Conservation (phyloP, 1,140 invertebrate genomes). For the Sitophilus oryzae region DNA sequence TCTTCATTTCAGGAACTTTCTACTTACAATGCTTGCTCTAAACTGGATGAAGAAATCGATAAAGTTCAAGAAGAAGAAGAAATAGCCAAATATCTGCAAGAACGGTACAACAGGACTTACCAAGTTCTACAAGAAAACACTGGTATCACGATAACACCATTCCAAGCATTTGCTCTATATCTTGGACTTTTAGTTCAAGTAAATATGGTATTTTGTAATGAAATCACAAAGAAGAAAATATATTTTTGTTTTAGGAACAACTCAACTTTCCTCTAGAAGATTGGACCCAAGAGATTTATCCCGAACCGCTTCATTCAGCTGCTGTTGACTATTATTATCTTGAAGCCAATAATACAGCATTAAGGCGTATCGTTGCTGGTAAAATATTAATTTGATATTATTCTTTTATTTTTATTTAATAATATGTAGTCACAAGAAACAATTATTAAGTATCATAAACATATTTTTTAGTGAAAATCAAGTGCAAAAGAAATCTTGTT, state of each 20-base stretch:
- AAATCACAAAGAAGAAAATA: too few relatives aligned
- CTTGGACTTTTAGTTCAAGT: neutral
- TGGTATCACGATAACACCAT: neutral
- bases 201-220: too few relatives aligned
- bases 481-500: too few relatives aligned
- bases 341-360: neutral
- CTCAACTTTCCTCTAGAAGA: slow-evolving; percentile 1
- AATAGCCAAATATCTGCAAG: neutral
- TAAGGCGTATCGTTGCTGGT: slow-evolving; percentile 3
- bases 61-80: neutral
- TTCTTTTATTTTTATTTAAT: too few relatives aligned
- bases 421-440: too few relatives aligned
- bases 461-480: too few relatives aligned
- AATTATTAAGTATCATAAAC: too few relatives aligned
- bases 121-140: neutral
- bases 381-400: too few relatives aligned
- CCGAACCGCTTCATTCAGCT: neutral
- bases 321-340: slow-evolving; percentile 7
- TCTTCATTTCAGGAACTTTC: neutral
- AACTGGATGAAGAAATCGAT: neutral
- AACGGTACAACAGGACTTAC: neutral
- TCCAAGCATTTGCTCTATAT: neutral
- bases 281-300: slow-evolving; percentile 5
- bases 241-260: slow-evolving; percentile 8
- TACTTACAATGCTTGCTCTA: neutral